Evolutionary conservation across 2,797 vertebrate species (phyloP).

Genomic region (Anabacerthia variegaticeps): DNA sequence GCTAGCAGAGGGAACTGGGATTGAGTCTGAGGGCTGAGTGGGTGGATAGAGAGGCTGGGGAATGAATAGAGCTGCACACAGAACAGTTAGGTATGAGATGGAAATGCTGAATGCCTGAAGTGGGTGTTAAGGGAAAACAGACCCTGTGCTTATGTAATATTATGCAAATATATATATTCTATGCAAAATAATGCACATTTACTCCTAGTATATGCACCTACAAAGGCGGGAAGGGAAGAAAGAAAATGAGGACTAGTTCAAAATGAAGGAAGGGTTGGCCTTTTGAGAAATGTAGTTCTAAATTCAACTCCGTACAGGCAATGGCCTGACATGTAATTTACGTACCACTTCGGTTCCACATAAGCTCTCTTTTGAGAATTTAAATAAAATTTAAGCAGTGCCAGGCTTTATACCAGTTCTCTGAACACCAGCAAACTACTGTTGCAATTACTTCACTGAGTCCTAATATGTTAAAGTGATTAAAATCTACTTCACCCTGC

Average conservation of each 20-base stretch:
- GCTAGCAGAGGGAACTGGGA: not conserved
- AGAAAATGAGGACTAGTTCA: not conserved
- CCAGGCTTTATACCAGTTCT: not conserved
- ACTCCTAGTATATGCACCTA: not conserved
- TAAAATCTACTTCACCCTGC: not conserved
- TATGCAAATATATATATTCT: conserved; percentile 45
- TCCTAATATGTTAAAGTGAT: not conserved
- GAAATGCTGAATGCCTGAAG: conserved; percentile 34
- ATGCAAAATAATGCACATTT: conserved; percentile 48
- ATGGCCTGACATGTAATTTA: not conserved
- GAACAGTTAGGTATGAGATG: conserved; percentile 33
- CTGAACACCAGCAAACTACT: not conserved
- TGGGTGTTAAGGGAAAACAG: conserved; percentile 51
- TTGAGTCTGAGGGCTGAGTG: conserved; percentile 25
- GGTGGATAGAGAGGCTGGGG: conserved; percentile 16
- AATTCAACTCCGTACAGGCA: not conserved
- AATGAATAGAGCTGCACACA: conserved; percentile 25
- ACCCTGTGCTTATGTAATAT: conserved; percentile 16
- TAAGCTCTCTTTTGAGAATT: not conserved
- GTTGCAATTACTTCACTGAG: not conserved
- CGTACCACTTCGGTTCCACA: not conserved
- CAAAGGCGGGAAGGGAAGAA: not conserved
- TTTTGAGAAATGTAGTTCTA: not conserved
- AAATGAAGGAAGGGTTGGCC: not conserved
- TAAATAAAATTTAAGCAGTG: not conserved